phyloP scores from a whole-genome alignment of 1,140 invertebrate genomes.

The Saccostrea echinata region DNA sequence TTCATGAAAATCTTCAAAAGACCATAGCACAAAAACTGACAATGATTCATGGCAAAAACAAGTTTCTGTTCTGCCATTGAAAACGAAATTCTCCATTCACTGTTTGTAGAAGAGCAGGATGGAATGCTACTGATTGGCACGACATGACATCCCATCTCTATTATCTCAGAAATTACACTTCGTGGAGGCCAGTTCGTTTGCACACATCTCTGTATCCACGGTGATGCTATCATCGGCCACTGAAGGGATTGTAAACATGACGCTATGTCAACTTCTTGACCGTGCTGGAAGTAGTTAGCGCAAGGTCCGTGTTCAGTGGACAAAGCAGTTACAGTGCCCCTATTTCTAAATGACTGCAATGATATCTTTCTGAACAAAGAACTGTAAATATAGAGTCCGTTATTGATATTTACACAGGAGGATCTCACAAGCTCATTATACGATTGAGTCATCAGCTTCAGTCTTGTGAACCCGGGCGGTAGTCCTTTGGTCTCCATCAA shows the following conservation, averaged over 20 bases:
- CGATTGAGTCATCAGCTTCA: neutral
- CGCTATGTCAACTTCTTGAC: neutral
- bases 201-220: neutral
- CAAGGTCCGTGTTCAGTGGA: neutral
- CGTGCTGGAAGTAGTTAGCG: neutral
- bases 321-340: neutral
- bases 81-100: neutral
- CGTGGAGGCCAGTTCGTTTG: neutral
- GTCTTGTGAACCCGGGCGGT: neutral
- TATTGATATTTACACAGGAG: too few relatives aligned
- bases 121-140: neutral
- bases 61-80: neutral
- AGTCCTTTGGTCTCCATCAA: neutral
- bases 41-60: neutral
- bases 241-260: neutral
- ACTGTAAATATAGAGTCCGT: too few relatives aligned
- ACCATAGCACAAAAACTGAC: neutral
- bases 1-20: neutral
- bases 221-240: neutral
- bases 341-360: neutral
- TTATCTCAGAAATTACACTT: neutral
- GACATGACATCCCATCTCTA: neutral
- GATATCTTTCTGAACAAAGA: neutral
- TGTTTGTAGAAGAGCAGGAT: neutral
- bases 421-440: too few relatives aligned